Base-by-base conservation (phyloP, 2,113 vertebrate genomes). In the Archocentrus centrarchus region DNA sequence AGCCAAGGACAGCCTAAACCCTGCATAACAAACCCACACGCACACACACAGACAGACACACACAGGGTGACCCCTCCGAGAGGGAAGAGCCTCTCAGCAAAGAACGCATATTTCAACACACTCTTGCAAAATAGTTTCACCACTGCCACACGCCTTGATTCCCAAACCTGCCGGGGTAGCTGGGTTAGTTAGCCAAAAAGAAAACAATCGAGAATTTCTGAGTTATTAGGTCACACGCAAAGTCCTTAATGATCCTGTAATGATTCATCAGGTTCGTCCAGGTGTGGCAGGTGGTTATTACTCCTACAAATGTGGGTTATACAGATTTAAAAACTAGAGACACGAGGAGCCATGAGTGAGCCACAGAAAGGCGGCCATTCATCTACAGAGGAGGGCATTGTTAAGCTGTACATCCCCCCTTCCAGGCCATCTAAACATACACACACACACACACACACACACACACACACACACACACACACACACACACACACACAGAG, bases 61-160 rank as follows among this genome's bases (percentile, higher is more conserved):
- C 44, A 53, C 47, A 47, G 59, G 37, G 14, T 73, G 17, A 53
- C 66, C 66, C 66, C 60, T 50, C 5, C 22, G 24, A 39, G 44
- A 88, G 81, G n/a, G 47, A 61, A 73, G 58, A 62, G 17, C 41
- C 50, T 68, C 53, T 27, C 1, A 32, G 68, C 27, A 10, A 15
- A 75, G 61, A 76, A 83, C 39, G 79, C 17, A 80, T 37, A 88
- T 95, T 95, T 93, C 91, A 84, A 93, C 92, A 93, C 2, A 0
- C 68, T 77, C 59, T 95, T 95, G 81, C 92, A 62, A 89, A 89
- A 95, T 80, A 85, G 84, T 92, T 92, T 94, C 84, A 88, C 17
- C 24, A 86, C 44, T 7, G 4, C 18, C 82, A 82, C 90, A 92
- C 55, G 88, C 89, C 86, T 88, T 0, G 14, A 57, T 75, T 70